phyloP scores from a whole-genome alignment of 2,888 invertebrate species.

The Clanis bilineata region DNA sequence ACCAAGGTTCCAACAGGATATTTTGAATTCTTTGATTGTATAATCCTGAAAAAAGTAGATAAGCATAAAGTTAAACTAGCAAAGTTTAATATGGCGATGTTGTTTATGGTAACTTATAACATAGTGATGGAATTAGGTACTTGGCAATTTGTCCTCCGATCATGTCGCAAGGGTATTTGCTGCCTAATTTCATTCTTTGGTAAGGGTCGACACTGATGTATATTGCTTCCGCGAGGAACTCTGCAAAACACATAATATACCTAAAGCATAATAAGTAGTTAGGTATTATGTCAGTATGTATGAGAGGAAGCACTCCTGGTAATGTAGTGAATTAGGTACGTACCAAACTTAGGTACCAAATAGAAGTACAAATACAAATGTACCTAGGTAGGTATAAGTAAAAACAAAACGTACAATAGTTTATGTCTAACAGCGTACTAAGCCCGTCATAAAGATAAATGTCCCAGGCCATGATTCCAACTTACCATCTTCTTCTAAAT shows the following conservation, averaged over 20 bases:
- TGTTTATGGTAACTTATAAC: slow-evolving; percentile 3
- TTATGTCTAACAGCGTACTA: too few relatives aligned
- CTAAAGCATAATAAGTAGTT: too few relatives aligned
- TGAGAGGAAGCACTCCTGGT: too few relatives aligned
- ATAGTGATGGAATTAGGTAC: slow-evolving; percentile 61
- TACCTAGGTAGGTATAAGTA: too few relatives aligned
- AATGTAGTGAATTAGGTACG: too few relatives aligned
- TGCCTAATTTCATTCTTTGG: slow-evolving; percentile 65
- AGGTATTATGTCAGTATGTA: too few relatives aligned
- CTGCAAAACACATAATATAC: too few relatives aligned
- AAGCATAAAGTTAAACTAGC: too few relatives aligned
- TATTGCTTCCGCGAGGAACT: slow-evolving; percentile 84
- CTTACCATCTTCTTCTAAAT: slow-evolving; percentile 84
- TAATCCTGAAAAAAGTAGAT: slow-evolving; percentile 23
- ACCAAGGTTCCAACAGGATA: slow-evolving; percentile 84
- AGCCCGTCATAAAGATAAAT: neutral
- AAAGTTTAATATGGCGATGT: too few relatives aligned
- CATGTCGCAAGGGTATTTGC: slow-evolving; percentile 78
- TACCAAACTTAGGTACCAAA: too few relatives aligned
- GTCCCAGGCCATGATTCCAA: neutral
- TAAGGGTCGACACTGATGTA: slow-evolving; percentile 89
- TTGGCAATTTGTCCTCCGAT: slow-evolving; percentile 86
- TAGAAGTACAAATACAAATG: too few relatives aligned
- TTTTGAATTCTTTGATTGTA: slow-evolving; percentile 83
- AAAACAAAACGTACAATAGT: too few relatives aligned